Evolutionary conservation across 2,888 invertebrate genomes (phyloP).

Genomic region (Thyatira batis): DNA sequence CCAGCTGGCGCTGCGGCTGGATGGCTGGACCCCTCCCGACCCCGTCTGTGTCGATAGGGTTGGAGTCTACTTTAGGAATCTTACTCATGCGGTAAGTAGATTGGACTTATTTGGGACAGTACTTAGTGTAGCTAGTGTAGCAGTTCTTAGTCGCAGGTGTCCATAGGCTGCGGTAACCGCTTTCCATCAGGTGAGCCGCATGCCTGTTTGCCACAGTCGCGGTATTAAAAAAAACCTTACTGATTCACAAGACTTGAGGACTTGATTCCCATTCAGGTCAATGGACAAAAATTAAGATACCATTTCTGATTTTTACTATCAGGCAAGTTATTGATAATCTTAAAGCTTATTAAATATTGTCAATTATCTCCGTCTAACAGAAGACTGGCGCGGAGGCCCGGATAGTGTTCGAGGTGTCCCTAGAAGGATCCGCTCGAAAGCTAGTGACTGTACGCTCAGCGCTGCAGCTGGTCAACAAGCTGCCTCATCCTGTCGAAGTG

Average conservation of each 20-base stretch:
- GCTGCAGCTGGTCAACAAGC: conserved; percentile 88
- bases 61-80: conserved; percentile 93
- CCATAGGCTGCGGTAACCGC: no score
- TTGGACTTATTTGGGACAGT: no score
- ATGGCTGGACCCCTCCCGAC: conserved; percentile 93
- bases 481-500: conserved; percentile 85
- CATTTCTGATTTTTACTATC: no score
- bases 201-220: no score
- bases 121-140: no score
- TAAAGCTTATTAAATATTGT: not conserved
- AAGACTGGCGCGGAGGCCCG: conserved; percentile 84
- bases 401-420: conserved; percentile 94
- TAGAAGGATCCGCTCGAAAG: conserved; percentile 97
- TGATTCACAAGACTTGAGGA: no score
- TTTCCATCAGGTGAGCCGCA: no score
- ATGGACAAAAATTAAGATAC: no score
- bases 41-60: conserved; percentile 98
- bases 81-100: conserved; percentile 57
- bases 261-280: no score
- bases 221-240: no score
- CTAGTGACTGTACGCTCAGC: conserved; percentile 96
- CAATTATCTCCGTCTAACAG: conserved; percentile 30
- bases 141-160: no score
- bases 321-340: not conserved
- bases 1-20: conserved; percentile 93